A percentile compares a stretch with the other conserved stretches of the same genome.
These are phyloP conservation scores for Mongoloraphidia duomilia DNA, from an alignment of 2,888 invertebrate species.

Conservation along the genomic window DNA sequence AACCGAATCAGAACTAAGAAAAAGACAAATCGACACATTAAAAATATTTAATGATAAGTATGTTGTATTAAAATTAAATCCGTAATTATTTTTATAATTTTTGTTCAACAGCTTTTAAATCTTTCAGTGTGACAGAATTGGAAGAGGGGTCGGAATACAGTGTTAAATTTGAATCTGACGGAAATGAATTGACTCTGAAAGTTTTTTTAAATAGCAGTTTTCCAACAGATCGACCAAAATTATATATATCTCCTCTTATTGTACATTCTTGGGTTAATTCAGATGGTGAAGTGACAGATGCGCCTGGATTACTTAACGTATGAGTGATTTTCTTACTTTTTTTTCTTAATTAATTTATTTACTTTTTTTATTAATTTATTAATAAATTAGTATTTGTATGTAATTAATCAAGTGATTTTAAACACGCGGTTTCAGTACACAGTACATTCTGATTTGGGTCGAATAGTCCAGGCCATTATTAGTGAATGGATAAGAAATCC, in stretches of 20 bases:
- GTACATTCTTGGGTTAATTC: slow-evolving; percentile 58
- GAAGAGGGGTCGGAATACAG: slow-evolving; percentile 57
- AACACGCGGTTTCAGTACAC: slow-evolving; percentile 38
- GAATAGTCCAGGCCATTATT: slow-evolving; percentile 67
- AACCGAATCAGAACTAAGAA: slow-evolving; percentile 41
- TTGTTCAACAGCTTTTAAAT: slow-evolving; percentile 5
- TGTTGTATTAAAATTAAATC: slow-evolving; percentile 20
- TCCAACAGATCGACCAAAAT: slow-evolving; percentile 58
- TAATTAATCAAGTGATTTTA: slow-evolving; percentile 12
- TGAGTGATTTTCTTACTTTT: slow-evolving; percentile 14
- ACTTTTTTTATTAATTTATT: not conserved
- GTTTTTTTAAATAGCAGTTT: slow-evolving; percentile 54
- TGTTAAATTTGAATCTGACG: slow-evolving; percentile 51
- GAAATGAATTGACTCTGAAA: slow-evolving; percentile 48
- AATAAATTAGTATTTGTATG: slow-evolving; percentile 1
- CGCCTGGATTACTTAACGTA: slow-evolving; percentile 62
- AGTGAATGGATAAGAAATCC: slow-evolving; percentile 59
- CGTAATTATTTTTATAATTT: slow-evolving; percentile 3
- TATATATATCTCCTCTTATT: slow-evolving; percentile 50
- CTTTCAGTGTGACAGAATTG: slow-evolving; percentile 51
- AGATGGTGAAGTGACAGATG: slow-evolving; percentile 53
- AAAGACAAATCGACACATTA: slow-evolving; percentile 65
- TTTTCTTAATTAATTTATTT: not conserved
- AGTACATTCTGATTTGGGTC: slow-evolving; percentile 62
- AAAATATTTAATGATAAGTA: slow-evolving; percentile 73